Evolutionary conservation across 2,797 vertebrate genomes (phyloP), one percentile per base, ranked within the genome.

Genomic region (Taeniopygia guttata): DNA sequence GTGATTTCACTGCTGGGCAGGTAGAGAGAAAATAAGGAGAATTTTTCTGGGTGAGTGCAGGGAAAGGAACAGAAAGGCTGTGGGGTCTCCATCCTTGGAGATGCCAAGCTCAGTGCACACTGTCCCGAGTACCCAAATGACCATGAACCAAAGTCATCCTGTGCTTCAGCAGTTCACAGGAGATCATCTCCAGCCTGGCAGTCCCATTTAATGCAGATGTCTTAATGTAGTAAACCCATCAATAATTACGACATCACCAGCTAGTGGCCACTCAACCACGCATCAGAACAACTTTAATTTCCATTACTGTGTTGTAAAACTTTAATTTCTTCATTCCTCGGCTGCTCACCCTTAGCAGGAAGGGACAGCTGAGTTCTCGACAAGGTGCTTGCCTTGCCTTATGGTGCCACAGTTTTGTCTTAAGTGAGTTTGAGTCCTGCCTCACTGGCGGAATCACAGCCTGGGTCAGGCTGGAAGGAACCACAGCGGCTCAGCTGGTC

Each of bases 361-460:
- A n/a, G 25, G 10, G 15, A 8, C 5, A 26, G 46, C 2, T 2
- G 11, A 27, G 23, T 1, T 38, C 20, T 1, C 0, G 52, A 67
- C 4, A 15, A 14, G 32, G 4, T 5, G 11, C 32, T 21, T 2
- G 30, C 16, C 34, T 23, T 11, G 45, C 32, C 52, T 10, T 16
- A 10, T 2, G 17, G 3, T 3, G 25, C 64, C 77, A 43, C n/a
- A 32, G 10, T 11, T 11, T 3, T 1, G 10, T 9, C 52, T 22
- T 5, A n/a, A 12, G 27, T 0, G 5, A 12, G 26, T 12, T 3
- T 17, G 21, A 11, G 29, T 17, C 17, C n/a, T 2, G 40, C 26
- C 29, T 16, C 70, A 2, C 0, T 1, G 66, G 13, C 32, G 27
- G 60, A 30, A 20, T 8, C 25, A 46, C 30, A 27, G 58, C 25